These are phyloP conservation scores for Choreutis nemorana DNA, from an alignment of 2,888 invertebrate genomes.

Conservation along the genomic window DNA sequence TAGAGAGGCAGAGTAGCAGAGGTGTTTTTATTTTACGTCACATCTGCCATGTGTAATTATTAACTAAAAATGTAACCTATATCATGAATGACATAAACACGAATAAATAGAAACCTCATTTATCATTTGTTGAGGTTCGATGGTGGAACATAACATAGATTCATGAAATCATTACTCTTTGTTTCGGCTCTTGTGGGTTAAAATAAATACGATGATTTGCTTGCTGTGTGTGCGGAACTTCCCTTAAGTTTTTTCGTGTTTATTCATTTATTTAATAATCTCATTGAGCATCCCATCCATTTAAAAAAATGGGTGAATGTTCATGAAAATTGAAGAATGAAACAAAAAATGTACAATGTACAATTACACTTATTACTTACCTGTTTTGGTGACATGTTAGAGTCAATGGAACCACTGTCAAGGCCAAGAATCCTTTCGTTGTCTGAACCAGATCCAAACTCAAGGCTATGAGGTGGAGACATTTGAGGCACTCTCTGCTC, in stretches of 20 bases:
- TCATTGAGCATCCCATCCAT: too few species aligned
- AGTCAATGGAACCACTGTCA: conserved; percentile 79
- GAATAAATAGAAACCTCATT: neutral
- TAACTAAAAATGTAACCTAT: too few species aligned
- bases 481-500: conserved; percentile 84
- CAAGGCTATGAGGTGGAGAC: conserved; percentile 78
- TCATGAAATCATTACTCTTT: too few species aligned
- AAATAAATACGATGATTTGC: neutral
- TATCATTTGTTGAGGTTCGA: too few species aligned
- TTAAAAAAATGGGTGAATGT: conserved; percentile 1
- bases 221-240: neutral
- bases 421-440: conserved; percentile 87
- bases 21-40: too few species aligned
- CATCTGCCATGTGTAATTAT: too few species aligned
- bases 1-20: too few species aligned
- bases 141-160: too few species aligned
- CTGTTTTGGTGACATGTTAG: conserved; percentile 86
- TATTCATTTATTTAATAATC: neutral
- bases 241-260: neutral
- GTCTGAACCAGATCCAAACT: conserved; percentile 75
- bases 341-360: neutral
- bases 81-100: too few species aligned
- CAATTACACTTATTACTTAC: conserved; percentile 23
- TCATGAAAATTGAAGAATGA: conserved; percentile 1
- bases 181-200: too few species aligned